Percentiles rank a stretch among this genome's conserved stretches.
phyloP scores from a whole-genome alignment of 2,797 vertebrate genomes.

The Melanotaenia parkinsoni region DNA sequence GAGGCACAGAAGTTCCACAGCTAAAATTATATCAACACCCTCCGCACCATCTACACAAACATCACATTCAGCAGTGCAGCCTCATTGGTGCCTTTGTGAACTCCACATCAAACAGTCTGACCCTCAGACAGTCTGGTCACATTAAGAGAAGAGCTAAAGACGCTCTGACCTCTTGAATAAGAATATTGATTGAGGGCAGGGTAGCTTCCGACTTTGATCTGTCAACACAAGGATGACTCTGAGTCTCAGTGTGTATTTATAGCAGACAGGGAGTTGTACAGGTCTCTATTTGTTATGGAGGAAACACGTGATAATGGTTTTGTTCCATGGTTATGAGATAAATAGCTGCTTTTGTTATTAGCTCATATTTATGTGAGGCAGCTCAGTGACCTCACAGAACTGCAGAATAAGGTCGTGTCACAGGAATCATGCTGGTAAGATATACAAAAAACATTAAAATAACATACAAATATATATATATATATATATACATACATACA shows the following conservation, averaged over 20 bases:
- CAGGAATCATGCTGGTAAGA: neutral
- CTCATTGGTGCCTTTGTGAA: slow-evolving; percentile 47
- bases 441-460: neutral
- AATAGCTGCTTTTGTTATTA: neutral
- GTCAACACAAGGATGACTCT: slow-evolving; percentile 53
- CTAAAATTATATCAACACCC: slow-evolving; percentile 44
- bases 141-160: slow-evolving; percentile 56
- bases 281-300: slow-evolving; percentile 22
- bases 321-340: neutral
- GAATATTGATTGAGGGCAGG: slow-evolving; percentile 56
- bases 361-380: neutral
- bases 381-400: neutral
- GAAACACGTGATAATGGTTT: slow-evolving; percentile 24
- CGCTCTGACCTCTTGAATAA: slow-evolving; percentile 55
- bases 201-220: slow-evolving; percentile 71
- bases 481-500: too few species aligned
- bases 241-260: neutral
- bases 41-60: slow-evolving; percentile 54
- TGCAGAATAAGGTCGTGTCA: neutral
- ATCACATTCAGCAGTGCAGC: slow-evolving; percentile 51
- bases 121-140: slow-evolving; percentile 42
- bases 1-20: slow-evolving; percentile 18
- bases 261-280: neutral
- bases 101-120: slow-evolving; percentile 49
- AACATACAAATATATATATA: too few species aligned